phyloP scores from a whole-genome alignment of 2,888 invertebrate species.

The Drosophila greeni region DNA sequence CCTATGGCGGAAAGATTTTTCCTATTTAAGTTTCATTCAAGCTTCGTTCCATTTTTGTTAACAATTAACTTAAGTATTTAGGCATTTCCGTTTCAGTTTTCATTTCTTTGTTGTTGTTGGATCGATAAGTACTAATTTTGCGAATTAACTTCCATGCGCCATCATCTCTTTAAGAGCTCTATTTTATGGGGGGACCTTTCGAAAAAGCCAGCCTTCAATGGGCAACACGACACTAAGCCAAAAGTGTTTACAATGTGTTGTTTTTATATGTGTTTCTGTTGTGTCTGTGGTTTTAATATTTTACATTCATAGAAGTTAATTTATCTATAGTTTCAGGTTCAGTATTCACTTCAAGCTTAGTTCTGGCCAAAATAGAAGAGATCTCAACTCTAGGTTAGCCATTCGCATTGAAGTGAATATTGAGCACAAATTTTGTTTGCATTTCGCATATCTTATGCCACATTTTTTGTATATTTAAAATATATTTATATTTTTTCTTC shows the following conservation, averaged over 20 bases:
- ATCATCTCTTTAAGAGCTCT: not conserved
- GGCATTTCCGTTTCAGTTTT: slow-evolving; percentile 21
- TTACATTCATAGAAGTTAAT: slow-evolving; percentile 45
- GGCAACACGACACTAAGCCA: slow-evolving; percentile 28
- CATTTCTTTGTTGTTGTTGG: slow-evolving; percentile 8
- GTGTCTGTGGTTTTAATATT: slow-evolving; percentile 20
- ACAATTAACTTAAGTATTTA: slow-evolving; percentile 40
- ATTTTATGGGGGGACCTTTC: slow-evolving; percentile 51
- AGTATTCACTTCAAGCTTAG: slow-evolving; percentile 23
- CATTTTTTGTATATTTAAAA: slow-evolving; percentile 56
- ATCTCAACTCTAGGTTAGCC: not conserved
- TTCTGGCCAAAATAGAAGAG: not conserved
- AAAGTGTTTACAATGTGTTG: slow-evolving; percentile 20
- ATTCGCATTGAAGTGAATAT: slow-evolving; percentile 19
- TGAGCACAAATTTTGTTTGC: slow-evolving; percentile 24
- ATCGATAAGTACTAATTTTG: slow-evolving; percentile 36
- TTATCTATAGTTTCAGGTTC: slow-evolving; percentile 25
- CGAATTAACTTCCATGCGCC: slow-evolving; percentile 26
- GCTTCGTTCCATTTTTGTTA: slow-evolving; percentile 15
- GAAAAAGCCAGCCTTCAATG: slow-evolving; percentile 40
- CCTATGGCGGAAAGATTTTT: slow-evolving; percentile 16
- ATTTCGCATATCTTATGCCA: slow-evolving; percentile 40
- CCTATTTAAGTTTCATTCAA: slow-evolving; percentile 26
- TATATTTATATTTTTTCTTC: slow-evolving; percentile 52
- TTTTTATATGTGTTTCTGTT: slow-evolving; percentile 22